Conservation (phyloP, 1,140 invertebrate species). For the Scaptodrosophila lebanonensis region DNA sequence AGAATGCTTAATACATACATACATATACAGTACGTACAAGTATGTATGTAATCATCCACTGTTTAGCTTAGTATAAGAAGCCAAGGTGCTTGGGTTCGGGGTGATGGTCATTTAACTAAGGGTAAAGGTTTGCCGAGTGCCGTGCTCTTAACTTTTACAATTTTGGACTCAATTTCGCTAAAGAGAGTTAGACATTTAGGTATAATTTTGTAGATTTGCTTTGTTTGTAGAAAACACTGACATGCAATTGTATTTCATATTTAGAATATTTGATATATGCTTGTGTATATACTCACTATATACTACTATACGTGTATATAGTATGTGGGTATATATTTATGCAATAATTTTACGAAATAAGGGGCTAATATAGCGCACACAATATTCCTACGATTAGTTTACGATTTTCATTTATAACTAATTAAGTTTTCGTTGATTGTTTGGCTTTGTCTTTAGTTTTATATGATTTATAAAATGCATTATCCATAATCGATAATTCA, state of each 20-base stretch:
- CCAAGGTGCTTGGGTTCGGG: too few relatives aligned
- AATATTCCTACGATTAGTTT: slow-evolving; percentile 43
- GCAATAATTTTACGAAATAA: slow-evolving; percentile 48
- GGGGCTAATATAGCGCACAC: slow-evolving; percentile 67
- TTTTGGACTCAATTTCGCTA: slow-evolving; percentile 67
- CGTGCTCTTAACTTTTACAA: slow-evolving; percentile 37
- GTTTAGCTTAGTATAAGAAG: too few relatives aligned
- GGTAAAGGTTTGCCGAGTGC: slow-evolving; percentile 19
- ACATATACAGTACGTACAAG: background rate
- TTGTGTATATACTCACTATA: slow-evolving; percentile 28
- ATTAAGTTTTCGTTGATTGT: slow-evolving; percentile 65
- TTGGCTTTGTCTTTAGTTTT: slow-evolving; percentile 44
- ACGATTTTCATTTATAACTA: slow-evolving; percentile 48
- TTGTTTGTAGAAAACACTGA: background rate
- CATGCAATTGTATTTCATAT: slow-evolving; percentile 5
- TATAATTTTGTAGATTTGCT: slow-evolving; percentile 18
- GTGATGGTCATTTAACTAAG: slow-evolving; percentile 47
- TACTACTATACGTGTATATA: too few relatives aligned
- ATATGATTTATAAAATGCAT: too few relatives aligned
- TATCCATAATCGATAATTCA: too few relatives aligned
- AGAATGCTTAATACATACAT: too few relatives aligned
- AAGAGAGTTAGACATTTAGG: slow-evolving; percentile 39
- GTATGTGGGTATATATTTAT: background rate
- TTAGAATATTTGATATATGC: slow-evolving; percentile 32
- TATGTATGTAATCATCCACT: too few relatives aligned